Base-by-base conservation (phyloP, 2,888 invertebrate species). In the Thelaira solivaga region DNA sequence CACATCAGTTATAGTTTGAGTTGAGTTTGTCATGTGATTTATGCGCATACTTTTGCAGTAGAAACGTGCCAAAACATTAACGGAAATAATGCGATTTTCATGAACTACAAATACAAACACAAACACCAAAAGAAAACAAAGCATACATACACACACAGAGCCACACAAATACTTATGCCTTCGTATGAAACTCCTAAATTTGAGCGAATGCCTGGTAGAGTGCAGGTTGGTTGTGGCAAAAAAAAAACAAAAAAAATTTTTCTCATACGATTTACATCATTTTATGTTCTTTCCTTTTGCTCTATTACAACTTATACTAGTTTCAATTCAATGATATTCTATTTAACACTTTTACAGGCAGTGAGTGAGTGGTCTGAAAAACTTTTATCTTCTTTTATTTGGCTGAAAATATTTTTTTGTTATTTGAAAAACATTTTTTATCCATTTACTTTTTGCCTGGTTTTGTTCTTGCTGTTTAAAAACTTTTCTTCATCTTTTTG, bases 21-120 rank as follows among this genome's bases (percentile, higher is more conserved):
- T 76, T 47, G 67, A 76, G 76, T 76, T 80, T 80, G 76, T 73
- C 76, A 41, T 73, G 49, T 80, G 76, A 76, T 72, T 80, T 76
- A 76, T 76, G 72, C 72, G 71, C 76, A 76, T 76, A 76, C 68
- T 76, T 76, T 73, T 80, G 79, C 76, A 67, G 76, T 80, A 75
- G 59, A 71, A 80, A 71, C 76, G 72, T 76, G 76, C 68, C 72
- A 80, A 69, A 76, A 76, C 73, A 73, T 65, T 76, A 80, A 76
- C 76, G 76, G 76, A 73, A 72, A 65, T 76, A 76, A 76, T 76
- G 73, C 26, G 80, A 76, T 76, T 76, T 80, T 80, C 62, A 80
- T 80, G 74, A 71, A 72, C 69, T 74, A 67, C 18, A 74, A 45
- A 49, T 49, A 53, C 31, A 26, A n/a, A n/a, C n/a, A n/a, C n/a